These are phyloP conservation scores for Drosophila greeni DNA, from an alignment of 2,888 invertebrate genomes.

Conservation along the genomic window DNA sequence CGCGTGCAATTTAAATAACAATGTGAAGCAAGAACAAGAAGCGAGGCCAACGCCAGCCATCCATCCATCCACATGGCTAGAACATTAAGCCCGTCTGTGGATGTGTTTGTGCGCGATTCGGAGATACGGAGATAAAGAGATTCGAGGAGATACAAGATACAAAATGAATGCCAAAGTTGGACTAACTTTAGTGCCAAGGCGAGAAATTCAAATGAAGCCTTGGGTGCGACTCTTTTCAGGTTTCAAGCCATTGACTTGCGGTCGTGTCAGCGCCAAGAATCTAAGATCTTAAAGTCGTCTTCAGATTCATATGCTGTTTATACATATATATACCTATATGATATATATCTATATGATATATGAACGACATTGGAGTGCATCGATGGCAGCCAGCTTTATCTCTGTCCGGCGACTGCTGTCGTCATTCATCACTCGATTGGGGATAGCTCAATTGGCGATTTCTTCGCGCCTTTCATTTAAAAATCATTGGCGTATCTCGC, in stretches of 20 bases:
- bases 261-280: constrained; percentile 50
- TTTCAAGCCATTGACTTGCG: constrained; percentile 66
- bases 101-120: constrained; percentile 29
- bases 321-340: neutral
- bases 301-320: neutral
- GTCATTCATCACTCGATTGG: constrained; percentile 54
- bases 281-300: constrained; percentile 51
- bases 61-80: constrained; percentile 48
- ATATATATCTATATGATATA: constrained; percentile 5
- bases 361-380: constrained; percentile 30
- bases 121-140: constrained; percentile 40
- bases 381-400: constrained; percentile 22
- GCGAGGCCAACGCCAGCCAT: constrained; percentile 1
- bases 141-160: constrained; percentile 28
- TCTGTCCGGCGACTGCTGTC: constrained; percentile 29
- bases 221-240: constrained; percentile 58
- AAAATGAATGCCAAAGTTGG: constrained; percentile 73
- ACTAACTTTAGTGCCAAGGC: constrained; percentile 71
- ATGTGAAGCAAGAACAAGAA: constrained; percentile 39
- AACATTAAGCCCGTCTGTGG: constrained; percentile 47
- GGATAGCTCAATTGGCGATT: constrained; percentile 55
- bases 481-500: constrained; percentile 63
- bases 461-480: constrained; percentile 65
- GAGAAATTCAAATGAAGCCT: constrained; percentile 66
- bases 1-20: constrained; percentile 73